Evolutionary conservation across 1,140 invertebrate species (phyloP).

Genomic region (Drosophila ogumai): DNA sequence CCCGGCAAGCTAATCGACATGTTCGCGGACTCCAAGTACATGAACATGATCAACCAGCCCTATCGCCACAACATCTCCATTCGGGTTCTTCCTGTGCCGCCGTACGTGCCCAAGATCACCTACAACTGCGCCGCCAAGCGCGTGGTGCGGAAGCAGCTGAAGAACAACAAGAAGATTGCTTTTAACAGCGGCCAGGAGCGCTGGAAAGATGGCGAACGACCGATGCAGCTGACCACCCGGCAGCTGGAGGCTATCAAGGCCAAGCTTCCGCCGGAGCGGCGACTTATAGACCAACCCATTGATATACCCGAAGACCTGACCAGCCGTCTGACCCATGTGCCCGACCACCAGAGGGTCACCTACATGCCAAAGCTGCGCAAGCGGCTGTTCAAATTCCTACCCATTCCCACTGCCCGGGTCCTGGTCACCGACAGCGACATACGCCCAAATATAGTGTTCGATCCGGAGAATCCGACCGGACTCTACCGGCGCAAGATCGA

Average conservation of each 20-base stretch:
- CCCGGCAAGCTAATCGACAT: conserved; percentile 56
- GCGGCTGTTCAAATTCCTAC: conserved; percentile 70
- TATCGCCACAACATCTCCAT: conserved; percentile 26
- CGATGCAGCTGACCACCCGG: conserved; percentile 47
- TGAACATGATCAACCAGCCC: conserved; percentile 70
- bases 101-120: conserved; percentile 50
- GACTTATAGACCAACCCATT: conserved; percentile 54
- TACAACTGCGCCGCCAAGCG: conserved; percentile 72
- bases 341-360: conserved; percentile 54
- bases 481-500: conserved; percentile 54
- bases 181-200: conserved; percentile 75
- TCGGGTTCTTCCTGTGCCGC: conserved; percentile 15
- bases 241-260: conserved; percentile 67
- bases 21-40: conserved; percentile 73
- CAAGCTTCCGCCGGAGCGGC: conserved; percentile 53
- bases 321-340: conserved; percentile 49
- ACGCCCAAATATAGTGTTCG: conserved; percentile 54
- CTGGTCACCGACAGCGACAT: conserved; percentile 72
- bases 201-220: conserved; percentile 60
- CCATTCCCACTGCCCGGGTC: conserved; percentile 69
- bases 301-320: conserved; percentile 29
- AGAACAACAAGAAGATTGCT: conserved; percentile 79
- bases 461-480: conserved; percentile 60
- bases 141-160: conserved; percentile 63
- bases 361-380: conserved; percentile 71